Conservation (phyloP, 2,797 vertebrate species). For the Euphonia xanthogaster region DNA sequence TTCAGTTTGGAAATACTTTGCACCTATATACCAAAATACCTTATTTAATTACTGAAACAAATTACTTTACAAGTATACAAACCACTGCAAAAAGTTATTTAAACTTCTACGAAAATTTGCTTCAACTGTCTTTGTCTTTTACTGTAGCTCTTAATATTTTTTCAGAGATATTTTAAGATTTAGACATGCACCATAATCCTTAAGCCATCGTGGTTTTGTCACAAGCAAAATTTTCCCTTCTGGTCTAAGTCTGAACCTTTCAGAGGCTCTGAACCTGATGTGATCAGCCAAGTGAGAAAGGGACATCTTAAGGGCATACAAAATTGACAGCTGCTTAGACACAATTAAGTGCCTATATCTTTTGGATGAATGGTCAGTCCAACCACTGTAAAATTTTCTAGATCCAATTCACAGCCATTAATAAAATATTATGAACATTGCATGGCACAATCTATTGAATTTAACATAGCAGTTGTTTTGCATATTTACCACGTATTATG, state of each 20-base stretch:
- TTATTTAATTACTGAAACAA: neutral
- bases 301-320: conserved; percentile 26
- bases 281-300: conserved; percentile 18
- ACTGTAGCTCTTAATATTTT: neutral
- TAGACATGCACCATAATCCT: neutral
- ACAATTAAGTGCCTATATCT: conserved; percentile 28
- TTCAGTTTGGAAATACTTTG: neutral
- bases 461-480: neutral
- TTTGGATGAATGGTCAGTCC: conserved; percentile 44
- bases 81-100: neutral
- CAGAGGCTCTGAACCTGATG: neutral
- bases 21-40: neutral
- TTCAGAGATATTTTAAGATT: neutral
- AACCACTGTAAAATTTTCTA: conserved; percentile 25
- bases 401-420: neutral
- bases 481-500: neutral
- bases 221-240: neutral
- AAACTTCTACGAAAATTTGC: neutral
- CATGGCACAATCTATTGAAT: neutral
- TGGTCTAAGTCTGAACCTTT: neutral
- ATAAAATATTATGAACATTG: conserved; percentile 4
- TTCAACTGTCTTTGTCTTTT: neutral
- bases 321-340: conserved; percentile 50
- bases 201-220: neutral
- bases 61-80: neutral